Evolutionary conservation across 2,113 vertebrate species (phyloP).

Genomic region (Salvator merianae): DNA sequence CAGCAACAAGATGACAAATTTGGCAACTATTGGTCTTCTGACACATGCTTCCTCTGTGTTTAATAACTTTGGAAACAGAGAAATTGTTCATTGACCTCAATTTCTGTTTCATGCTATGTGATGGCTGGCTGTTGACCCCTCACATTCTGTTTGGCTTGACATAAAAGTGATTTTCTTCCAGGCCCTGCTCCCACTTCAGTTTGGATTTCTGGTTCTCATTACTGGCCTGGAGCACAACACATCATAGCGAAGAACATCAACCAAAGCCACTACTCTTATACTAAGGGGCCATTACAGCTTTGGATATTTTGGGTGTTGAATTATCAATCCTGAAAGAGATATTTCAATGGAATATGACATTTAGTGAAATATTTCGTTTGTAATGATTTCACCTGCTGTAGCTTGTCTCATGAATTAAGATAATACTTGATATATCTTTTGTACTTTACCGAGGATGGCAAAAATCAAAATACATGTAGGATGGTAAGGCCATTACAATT

Average conservation of each 20-base stretch:
- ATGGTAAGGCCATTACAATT: no score
- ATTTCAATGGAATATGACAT: neutral
- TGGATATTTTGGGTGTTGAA: neutral
- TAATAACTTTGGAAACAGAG: neutral
- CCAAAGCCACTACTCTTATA: neutral
- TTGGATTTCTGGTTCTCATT: neutral
- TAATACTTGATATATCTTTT: no score
- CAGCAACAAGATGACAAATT: neutral
- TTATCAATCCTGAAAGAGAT: neutral
- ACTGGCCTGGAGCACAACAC: neutral
- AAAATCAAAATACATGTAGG: no score
- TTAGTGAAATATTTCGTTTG: neutral
- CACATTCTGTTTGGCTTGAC: constrained; percentile 9
- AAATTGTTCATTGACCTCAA: neutral
- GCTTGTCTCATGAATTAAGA: neutral
- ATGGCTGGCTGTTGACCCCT: neutral
- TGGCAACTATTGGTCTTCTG: neutral
- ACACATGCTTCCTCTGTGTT: constrained; percentile 5
- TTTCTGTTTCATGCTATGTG: neutral
- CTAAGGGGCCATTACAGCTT: neutral
- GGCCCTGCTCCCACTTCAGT: neutral
- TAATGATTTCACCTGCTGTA: neutral
- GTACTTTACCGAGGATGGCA: no score
- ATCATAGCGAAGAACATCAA: accelerated
- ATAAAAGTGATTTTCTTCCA: accelerated